Evolutionary conservation across 2,797 vertebrate species (phyloP).

Genomic region (Allobates femoralis): DNA sequence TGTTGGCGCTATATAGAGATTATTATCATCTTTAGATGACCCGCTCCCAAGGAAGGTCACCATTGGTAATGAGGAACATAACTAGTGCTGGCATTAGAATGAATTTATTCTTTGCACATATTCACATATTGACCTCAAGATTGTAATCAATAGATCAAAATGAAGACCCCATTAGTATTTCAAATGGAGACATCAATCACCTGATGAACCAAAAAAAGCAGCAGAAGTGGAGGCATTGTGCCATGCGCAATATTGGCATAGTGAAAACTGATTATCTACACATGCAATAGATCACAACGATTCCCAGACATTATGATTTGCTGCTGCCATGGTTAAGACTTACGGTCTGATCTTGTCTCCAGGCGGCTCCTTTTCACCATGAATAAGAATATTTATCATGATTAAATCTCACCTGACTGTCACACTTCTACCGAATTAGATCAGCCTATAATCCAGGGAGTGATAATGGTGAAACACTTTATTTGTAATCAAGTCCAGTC

Average conservation of each 20-base stretch:
- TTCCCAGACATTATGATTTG: not conserved
- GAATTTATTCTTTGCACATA: not conserved
- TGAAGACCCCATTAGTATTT: not conserved
- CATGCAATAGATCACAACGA: conserved; percentile 1
- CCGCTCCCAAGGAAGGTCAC: not conserved
- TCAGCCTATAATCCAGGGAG: not conserved
- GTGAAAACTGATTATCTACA: not conserved
- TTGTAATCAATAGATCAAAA: conserved; percentile 16
- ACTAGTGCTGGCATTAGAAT: not conserved
- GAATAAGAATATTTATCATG: conserved; percentile 11
- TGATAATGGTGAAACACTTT: not conserved
- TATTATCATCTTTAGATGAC: too few species aligned
- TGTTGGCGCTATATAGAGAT: too few species aligned
- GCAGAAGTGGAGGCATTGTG: not conserved
- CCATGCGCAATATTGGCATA: not conserved
- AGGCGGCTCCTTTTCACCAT: not conserved
- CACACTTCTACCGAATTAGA: not conserved
- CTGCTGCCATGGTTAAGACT: not conserved
- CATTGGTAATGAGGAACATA: not conserved
- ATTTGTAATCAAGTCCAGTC: not conserved
- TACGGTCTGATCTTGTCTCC: not conserved
- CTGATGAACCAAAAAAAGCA: not conserved
- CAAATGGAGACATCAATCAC: conserved; percentile 7
- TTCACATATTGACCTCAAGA: conserved; percentile 9
- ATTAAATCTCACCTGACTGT: conserved; percentile 17